These are phyloP conservation scores for Enteromius thamalakanensis DNA, from an alignment of 2,797 vertebrate species.

Conservation along the genomic window DNA sequence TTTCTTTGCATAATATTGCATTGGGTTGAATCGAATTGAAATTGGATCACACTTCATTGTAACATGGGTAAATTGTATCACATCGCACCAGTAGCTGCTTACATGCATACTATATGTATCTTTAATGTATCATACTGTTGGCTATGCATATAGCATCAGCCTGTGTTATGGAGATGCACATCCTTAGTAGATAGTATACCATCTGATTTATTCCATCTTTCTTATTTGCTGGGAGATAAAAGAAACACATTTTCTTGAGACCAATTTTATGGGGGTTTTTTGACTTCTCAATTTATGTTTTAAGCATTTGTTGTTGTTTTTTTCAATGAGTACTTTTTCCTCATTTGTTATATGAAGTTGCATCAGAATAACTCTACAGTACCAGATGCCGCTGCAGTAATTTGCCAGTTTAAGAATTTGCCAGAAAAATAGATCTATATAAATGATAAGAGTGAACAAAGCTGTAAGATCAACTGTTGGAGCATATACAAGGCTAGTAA, in stretches of 20 bases:
- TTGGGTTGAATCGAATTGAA: neutral
- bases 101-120: neutral
- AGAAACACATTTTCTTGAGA: neutral
- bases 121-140: neutral
- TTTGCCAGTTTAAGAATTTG: neutral
- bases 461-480: neutral
- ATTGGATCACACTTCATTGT: neutral
- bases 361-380: neutral
- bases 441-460: conserved; percentile 1
- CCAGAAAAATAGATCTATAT: neutral
- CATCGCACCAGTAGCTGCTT: neutral
- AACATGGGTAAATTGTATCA: neutral
- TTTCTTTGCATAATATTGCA: neutral
- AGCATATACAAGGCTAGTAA: neutral
- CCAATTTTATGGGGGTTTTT: neutral
- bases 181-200: neutral
- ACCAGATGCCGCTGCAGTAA: neutral
- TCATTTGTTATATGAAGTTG: neutral
- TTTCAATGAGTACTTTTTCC: neutral
- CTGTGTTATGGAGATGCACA: neutral
- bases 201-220: neutral
- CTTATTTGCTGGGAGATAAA: neutral
- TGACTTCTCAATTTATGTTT: neutral
- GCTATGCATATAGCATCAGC: neutral
- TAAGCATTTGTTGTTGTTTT: neutral